A percentile compares a stretch with the other conserved stretches of the same genome.
Evolutionary conservation across 2,888 invertebrate species (phyloP).

Genomic region (Melikaiella ostensackeni): DNA sequence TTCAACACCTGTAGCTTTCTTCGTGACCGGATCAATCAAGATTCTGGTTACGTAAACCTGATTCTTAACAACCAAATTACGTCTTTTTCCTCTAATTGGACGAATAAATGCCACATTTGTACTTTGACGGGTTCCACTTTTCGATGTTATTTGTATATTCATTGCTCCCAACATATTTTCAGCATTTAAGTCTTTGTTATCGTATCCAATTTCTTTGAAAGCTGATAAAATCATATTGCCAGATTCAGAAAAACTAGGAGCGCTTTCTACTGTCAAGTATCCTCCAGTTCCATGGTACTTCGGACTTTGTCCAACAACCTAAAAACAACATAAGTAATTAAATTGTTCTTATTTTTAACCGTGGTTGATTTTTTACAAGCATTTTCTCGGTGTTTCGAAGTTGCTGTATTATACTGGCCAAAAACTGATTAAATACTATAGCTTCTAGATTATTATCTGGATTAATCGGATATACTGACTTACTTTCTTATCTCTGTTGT

Average conservation of each 20-base stretch:
- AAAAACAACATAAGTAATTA: conserved; percentile 44
- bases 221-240: not conserved
- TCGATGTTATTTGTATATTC: not conserved
- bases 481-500: conserved; percentile 81
- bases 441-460: too few species aligned
- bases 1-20: conserved; percentile 17
- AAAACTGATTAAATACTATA: too few species aligned
- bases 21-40: not conserved
- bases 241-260: conserved; percentile 79
- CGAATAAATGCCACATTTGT: conserved; percentile 18
- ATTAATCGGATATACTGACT: not conserved
- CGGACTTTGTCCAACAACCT: conserved; percentile 72
- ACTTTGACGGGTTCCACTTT: not conserved
- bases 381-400: not conserved
- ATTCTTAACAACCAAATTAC: not conserved
- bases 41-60: not conserved
- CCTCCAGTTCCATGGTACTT: conserved; percentile 87
- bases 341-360: too few species aligned
- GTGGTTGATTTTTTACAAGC: not conserved
- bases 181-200: not conserved
- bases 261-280: conserved; percentile 89
- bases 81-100: not conserved
- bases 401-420: too few species aligned
- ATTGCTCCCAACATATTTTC: not conserved
- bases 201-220: conserved; percentile 2